phyloP scores from a whole-genome alignment of 2,797 vertebrate species.

The Rhinella marina region DNA sequence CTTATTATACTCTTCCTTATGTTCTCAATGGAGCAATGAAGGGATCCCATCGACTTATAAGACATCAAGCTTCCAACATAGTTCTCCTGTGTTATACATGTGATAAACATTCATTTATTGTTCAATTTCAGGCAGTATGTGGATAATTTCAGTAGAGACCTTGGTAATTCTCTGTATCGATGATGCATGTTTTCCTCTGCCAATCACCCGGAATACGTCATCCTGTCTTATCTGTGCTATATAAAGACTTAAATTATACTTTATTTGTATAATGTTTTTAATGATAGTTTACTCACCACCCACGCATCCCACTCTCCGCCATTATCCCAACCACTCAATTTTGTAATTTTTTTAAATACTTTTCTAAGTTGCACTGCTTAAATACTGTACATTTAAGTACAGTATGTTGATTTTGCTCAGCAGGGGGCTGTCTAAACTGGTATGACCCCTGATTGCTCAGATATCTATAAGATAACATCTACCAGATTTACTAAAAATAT shows the following conservation, averaged over 20 bases:
- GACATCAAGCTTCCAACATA: not conserved
- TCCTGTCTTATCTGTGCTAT: slow-evolving; percentile 4
- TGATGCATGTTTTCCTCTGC: not conserved
- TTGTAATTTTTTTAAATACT: not conserved
- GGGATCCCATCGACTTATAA: not conserved
- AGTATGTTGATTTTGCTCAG: no score
- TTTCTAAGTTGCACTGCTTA: not conserved
- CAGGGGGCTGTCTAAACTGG: no score
- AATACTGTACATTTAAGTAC: not conserved
- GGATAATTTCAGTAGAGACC: not conserved
- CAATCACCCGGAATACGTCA: not conserved
- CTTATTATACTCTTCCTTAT: not conserved
- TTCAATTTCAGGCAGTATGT: not conserved
- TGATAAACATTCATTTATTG: not conserved
- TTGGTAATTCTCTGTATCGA: not conserved
- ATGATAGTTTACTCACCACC: slow-evolving; percentile 9
- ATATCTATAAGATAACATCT: no score
- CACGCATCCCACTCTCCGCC: not conserved
- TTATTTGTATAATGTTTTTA: slow-evolving; percentile 21
- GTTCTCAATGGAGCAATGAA: not conserved
- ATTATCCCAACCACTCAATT: slow-evolving; percentile 1
- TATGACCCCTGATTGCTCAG: no score
- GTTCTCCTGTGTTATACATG: not conserved
- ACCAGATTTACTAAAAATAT: no score
- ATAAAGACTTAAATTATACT: slow-evolving; percentile 31